Evolutionary conservation across 2,113 vertebrate genomes (phyloP).

Genomic region (Stomatorhinus ivindoensis): DNA sequence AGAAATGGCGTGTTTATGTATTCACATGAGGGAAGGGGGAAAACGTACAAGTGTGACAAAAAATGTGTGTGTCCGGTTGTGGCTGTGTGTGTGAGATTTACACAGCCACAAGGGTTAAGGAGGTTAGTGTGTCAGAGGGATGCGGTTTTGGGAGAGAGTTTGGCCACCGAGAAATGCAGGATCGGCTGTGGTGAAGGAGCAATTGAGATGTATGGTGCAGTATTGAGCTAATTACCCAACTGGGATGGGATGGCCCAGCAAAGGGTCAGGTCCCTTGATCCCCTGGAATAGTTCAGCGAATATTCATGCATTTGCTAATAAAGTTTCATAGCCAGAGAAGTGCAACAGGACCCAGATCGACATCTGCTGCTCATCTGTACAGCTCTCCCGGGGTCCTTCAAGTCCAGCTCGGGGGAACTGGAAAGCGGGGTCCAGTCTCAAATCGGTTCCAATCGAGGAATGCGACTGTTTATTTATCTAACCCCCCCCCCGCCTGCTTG

Average conservation of each 20-base stretch:
- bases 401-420: not conserved
- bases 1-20: not conserved
- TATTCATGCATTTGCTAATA: not conserved
- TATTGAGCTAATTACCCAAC: not conserved
- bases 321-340: not conserved
- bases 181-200: not conserved
- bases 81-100: not conserved
- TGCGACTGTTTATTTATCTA: slow-evolving; percentile 23
- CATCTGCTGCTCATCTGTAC: slow-evolving; percentile 28
- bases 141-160: not conserved
- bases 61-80: not conserved
- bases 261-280: not conserved
- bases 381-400: not conserved
- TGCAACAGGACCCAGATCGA: not conserved
- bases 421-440: not conserved
- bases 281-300: not conserved
- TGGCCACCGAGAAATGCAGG: not conserved
- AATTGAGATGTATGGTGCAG: not conserved
- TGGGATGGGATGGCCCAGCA: not conserved
- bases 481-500: slow-evolving; percentile 13
- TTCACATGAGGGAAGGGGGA: not conserved
- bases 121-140: not conserved
- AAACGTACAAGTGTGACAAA: not conserved
- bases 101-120: not conserved
- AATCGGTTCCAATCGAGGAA: slow-evolving; percentile 26